Percentiles rank a stretch among this genome's conserved stretches.
These are phyloP conservation scores for Oncorhynchus keta DNA, from an alignment of 2,113 vertebrate genomes.

Conservation along the genomic window DNA sequence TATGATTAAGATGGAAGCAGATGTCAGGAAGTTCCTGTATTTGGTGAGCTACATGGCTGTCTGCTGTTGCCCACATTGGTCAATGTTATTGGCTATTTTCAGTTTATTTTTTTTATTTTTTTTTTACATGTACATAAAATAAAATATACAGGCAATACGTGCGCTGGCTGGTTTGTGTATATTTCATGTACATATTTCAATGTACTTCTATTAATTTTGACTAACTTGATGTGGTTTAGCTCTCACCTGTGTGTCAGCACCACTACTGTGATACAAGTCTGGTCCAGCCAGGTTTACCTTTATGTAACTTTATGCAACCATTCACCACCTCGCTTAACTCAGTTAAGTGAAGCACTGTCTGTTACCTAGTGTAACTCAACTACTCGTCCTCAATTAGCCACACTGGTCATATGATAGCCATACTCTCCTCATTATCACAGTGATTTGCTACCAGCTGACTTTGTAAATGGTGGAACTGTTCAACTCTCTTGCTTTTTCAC, in stretches of 20 bases:
- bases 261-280: too few species aligned
- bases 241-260: too few species aligned
- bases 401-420: slow-evolving; percentile 7
- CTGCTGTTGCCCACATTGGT: slow-evolving; percentile 52
- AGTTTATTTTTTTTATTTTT: not conserved
- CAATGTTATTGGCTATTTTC: slow-evolving; percentile 67
- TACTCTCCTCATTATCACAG: not conserved
- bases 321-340: too few species aligned
- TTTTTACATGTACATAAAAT: slow-evolving; percentile 81
- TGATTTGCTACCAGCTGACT: not conserved
- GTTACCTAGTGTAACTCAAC: slow-evolving; percentile 9
- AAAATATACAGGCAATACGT: slow-evolving; percentile 79
- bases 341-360: not conserved
- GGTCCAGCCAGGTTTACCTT: too few species aligned
- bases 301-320: too few species aligned
- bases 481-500: too few species aligned
- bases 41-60: slow-evolving; percentile 57
- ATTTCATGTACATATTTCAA: too few species aligned
- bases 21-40: slow-evolving; percentile 39
- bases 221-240: not conserved
- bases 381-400: slow-evolving; percentile 2
- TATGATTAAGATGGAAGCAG: slow-evolving; percentile 38
- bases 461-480: not conserved
- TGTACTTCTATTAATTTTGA: not conserved
- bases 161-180: slow-evolving; percentile 11